Conservation (phyloP, 2,888 invertebrate species). For the Rhyacophila evoluta region DNA sequence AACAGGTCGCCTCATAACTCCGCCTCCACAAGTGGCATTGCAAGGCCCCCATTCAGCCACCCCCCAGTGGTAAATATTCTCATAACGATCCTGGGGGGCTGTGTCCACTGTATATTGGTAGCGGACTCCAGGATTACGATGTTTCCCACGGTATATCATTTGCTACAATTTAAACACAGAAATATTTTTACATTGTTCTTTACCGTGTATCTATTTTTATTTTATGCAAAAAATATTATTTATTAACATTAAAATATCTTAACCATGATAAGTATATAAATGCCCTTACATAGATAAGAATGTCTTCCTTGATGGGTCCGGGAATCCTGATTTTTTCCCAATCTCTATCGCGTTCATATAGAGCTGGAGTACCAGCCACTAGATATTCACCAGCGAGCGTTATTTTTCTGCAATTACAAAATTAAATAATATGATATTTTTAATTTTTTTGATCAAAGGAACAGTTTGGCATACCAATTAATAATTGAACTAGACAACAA, state of each 20-base stretch:
- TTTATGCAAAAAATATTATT: too few species aligned
- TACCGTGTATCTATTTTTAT: too few species aligned
- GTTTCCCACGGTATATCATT: constrained; percentile 79
- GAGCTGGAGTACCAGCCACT: constrained; percentile 82
- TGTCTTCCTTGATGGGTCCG: constrained; percentile 84
- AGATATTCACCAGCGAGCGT: constrained; percentile 84
- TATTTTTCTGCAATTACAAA: constrained; percentile 71
- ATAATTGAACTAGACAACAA: too few species aligned
- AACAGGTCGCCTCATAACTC: constrained; percentile 72
- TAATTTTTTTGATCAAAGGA: too few species aligned
- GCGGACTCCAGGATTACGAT: constrained; percentile 83
- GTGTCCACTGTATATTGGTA: constrained; percentile 84
- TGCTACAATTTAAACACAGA: constrained; percentile 59
- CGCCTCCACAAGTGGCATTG: constrained; percentile 82
- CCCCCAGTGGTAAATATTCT: constrained; percentile 76
- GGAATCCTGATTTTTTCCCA: constrained; percentile 85
- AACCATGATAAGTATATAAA: too few species aligned
- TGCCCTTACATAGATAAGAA: constrained; percentile 81
- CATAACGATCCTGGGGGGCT: constrained; percentile 53
- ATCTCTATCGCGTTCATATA: constrained; percentile 83
- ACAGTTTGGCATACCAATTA: too few species aligned
- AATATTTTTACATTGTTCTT: too few species aligned
- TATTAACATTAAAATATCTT: too few species aligned
- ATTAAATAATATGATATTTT: too few species aligned
- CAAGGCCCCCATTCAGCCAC: constrained; percentile 87